These are phyloP conservation scores for Anser brachyrhynchus DNA, from an alignment of 2,113 vertebrate genomes.

Conservation along the genomic window DNA sequence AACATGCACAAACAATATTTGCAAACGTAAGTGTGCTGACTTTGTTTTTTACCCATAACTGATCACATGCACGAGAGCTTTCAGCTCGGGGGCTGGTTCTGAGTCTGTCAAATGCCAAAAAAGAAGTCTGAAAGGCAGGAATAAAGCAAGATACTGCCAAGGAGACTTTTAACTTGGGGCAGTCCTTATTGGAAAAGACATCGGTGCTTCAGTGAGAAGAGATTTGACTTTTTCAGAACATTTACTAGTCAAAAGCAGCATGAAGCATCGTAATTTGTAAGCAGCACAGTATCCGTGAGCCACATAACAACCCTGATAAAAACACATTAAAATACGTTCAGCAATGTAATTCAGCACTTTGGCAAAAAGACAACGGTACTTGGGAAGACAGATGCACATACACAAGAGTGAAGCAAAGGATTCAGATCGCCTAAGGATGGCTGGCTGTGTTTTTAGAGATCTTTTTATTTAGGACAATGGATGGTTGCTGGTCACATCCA, in stretches of 20 bases:
- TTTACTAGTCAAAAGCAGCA: neutral
- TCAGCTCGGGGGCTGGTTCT: neutral
- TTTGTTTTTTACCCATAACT: fast-evolving
- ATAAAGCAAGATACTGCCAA: neutral
- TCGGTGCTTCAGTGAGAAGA: neutral
- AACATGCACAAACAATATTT: neutral
- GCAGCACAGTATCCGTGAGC: neutral
- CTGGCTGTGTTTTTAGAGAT: neutral
- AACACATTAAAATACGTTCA: neutral
- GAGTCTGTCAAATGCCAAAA: neutral
- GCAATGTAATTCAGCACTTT: neutral
- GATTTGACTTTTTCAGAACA: neutral
- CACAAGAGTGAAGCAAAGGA: neutral
- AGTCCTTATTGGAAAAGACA: neutral
- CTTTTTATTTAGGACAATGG: neutral
- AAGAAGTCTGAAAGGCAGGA: neutral
- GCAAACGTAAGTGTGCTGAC: neutral
- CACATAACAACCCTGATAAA: neutral
- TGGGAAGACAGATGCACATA: neutral
- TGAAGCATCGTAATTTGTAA: fast-evolving
- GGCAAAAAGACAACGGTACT: neutral
- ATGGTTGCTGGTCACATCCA: neutral
- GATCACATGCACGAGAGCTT: neutral
- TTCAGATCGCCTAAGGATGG: neutral
- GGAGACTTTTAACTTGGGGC: neutral